Conservation (phyloP, 2,113 vertebrate species). For the Serinus canaria region DNA sequence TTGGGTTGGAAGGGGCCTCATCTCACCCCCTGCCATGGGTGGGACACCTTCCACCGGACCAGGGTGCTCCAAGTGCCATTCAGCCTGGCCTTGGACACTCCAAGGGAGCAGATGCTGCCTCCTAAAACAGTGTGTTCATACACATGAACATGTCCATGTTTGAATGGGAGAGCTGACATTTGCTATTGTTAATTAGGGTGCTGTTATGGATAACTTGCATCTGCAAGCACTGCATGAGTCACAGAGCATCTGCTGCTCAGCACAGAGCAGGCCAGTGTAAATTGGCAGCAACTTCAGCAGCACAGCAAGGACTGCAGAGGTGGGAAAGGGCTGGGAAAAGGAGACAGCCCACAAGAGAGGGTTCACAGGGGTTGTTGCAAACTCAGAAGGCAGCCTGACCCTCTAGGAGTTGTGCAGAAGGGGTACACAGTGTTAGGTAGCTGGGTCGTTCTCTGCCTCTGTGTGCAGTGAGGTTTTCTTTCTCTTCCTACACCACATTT, state of each 20-base stretch:
- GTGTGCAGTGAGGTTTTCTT: neutral
- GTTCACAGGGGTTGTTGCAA: neutral
- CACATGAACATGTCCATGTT: neutral
- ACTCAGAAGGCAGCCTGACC: neutral
- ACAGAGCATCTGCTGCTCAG: neutral
- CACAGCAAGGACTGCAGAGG: neutral
- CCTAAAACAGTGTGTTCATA: neutral
- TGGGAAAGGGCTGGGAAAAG: neutral
- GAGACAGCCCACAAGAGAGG: neutral
- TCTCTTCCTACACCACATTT: neutral
- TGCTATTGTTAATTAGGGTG: neutral
- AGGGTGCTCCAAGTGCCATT: fast-evolving
- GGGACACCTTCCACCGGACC: neutral
- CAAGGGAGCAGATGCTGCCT: neutral
- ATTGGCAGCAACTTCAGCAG: neutral
- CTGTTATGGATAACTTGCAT: neutral
- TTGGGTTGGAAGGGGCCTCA: neutral
- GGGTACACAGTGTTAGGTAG: neutral
- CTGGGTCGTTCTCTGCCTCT: neutral
- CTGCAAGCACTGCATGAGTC: conserved; percentile 1
- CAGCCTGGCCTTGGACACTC: neutral
- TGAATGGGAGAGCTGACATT: neutral
- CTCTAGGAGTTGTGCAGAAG: neutral
- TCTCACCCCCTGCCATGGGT: neutral
- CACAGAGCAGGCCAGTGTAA: neutral